phyloP scores from a whole-genome alignment of 2,113 vertebrate species.

The Pitta sordida region DNA sequence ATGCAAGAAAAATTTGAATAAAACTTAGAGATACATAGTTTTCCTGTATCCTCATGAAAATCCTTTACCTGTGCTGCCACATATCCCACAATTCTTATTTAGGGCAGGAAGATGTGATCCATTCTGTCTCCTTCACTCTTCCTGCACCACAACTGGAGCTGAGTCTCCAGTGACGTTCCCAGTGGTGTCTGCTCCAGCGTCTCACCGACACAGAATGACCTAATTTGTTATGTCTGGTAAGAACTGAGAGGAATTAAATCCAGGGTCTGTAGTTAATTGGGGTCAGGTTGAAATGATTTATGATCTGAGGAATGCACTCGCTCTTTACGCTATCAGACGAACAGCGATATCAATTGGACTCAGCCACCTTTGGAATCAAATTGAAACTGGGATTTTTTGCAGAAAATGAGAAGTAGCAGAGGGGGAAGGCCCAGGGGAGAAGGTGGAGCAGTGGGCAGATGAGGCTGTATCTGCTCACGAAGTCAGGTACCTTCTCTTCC shows the following conservation, averaged over 20 bases:
- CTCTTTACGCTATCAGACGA: not conserved
- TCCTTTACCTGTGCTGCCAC: not conserved
- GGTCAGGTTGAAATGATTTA: constrained; percentile 65
- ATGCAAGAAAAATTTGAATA: not conserved
- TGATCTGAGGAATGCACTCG: constrained; percentile 60
- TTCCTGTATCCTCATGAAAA: not conserved
- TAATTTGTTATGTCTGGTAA: constrained; percentile 75
- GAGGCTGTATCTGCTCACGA: not conserved
- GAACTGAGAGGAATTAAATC: constrained; percentile 43
- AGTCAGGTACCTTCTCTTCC: not conserved
- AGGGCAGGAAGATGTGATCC: not conserved
- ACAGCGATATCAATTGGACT: constrained; percentile 28
- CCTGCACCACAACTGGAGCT: not conserved
- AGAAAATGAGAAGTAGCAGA: not conserved
- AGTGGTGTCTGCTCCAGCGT: constrained; percentile 23
- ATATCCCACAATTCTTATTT: not conserved
- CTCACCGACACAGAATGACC: constrained; percentile 62
- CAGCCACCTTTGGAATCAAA: not conserved
- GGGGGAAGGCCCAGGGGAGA: not conserved
- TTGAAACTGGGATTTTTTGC: not conserved
- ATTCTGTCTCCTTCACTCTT: not conserved
- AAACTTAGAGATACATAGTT: not conserved
- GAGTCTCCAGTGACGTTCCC: not conserved
- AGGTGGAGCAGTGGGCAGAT: not conserved
- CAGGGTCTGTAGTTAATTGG: constrained; percentile 65